Base-by-base conservation (phyloP, 2,888 invertebrate genomes). In the Cancer borealis region DNA sequence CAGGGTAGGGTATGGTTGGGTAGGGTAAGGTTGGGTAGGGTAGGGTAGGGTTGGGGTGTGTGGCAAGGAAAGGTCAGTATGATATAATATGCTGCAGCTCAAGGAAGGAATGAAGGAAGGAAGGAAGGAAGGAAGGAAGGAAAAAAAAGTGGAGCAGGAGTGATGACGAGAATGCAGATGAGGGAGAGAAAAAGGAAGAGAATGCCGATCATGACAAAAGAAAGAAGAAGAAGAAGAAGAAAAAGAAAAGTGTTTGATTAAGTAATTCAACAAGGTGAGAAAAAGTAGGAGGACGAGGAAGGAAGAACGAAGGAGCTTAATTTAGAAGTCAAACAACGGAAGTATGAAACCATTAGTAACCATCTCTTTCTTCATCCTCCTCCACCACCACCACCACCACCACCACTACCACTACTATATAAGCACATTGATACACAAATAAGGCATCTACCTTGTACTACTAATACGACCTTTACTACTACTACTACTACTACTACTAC, bases 401-500 rank as follows among this genome's bases (percentile, higher is more conserved):
- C 21, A 66, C 66, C 21, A 66, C 66, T 6, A 66, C 66, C 21
- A 79, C 30, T 30, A 79, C 79, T 26, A 30, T 79, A 79, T 30
- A n/a, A 66, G n/a, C n/a, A 66, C 66, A 5, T 14, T 66, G 0
- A 3, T 21, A 12, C 17, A 14, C 3, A 17, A 17, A 12, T 3
- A 54, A 8, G 17, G 54, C 21, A n/a, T 66, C n/a, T 66, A 66
- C 8, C 0, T 54, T 12, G 17, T 66, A 66, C 66, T 66, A 66
- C 66, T 66, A 30, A 26, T 30, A 79, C 26, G 5, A 21, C 66
- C 3, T n/a, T 0, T 26, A 79, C 79, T 4, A 79, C 79, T 79
- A 79, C 79, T 79, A 79, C 79, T 30, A 79, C 79, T 30, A 79
- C 79, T 79, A 79, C 79, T n/a, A n/a, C 26, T 84, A 30, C 79